Conservation (phyloP, 2,797 vertebrate species). For the Alauda arvensis region DNA sequence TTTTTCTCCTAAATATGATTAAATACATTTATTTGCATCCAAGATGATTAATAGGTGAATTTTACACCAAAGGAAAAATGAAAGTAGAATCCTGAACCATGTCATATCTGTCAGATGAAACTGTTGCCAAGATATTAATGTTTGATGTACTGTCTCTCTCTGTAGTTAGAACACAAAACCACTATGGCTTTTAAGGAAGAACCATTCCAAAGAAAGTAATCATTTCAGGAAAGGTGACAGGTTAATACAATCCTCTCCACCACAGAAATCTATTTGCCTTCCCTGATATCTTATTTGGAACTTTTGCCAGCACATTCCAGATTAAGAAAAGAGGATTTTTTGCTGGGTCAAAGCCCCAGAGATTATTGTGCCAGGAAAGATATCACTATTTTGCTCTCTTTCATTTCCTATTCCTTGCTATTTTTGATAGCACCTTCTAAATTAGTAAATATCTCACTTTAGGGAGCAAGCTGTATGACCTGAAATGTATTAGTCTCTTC, state of each 20-base stretch:
- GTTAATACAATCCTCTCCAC: not conserved
- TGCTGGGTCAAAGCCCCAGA: conserved; percentile 9
- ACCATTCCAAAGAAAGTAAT: not conserved
- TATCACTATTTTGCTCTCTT: not conserved
- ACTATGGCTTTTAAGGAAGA: not conserved
- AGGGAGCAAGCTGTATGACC: not conserved
- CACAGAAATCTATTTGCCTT: not conserved
- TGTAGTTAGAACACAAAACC: not conserved
- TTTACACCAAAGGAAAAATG: not conserved
- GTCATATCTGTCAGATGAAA: not conserved
- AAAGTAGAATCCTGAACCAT: not conserved
- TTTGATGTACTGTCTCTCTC: not conserved
- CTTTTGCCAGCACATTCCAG: not conserved
- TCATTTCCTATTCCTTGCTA: conserved; percentile 11
- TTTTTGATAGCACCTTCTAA: conserved; percentile 15
- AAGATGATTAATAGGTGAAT: not conserved
- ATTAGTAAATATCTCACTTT: conserved; percentile 41
- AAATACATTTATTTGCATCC: not conserved
- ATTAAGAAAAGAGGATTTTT: conserved; percentile 31
- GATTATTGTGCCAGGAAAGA: not conserved
- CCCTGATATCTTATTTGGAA: not conserved
- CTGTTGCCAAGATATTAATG: not conserved
- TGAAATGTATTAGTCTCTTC: not conserved
- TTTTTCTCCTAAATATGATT: not conserved
- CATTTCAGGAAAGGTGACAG: not conserved